Evolutionary conservation across 1,140 invertebrate species (phyloP).

Genomic region (Drosophila pseudoobscura): DNA sequence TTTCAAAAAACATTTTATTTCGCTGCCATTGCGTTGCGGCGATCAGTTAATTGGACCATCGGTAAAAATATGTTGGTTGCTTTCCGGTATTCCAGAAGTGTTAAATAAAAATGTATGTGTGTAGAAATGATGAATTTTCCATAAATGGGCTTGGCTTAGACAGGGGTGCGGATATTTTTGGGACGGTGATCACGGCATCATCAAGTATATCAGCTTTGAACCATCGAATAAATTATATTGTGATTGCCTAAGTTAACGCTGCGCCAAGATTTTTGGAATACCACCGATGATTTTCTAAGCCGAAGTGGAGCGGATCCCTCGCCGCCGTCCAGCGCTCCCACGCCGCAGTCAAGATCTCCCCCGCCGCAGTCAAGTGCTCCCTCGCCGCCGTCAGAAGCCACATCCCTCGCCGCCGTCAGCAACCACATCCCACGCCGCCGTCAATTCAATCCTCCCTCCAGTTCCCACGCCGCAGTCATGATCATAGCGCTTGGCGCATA

Average conservation of each 20-base stretch:
- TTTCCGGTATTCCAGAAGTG: conserved; percentile 78
- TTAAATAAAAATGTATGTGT: conserved; percentile 32
- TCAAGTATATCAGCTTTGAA: conserved; percentile 76
- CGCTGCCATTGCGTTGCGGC: conserved; percentile 13
- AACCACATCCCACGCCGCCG: conserved; percentile 54
- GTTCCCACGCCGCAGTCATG: conserved; percentile 65
- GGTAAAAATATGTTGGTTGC: conserved; percentile 35
- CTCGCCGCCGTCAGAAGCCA: conserved; percentile 45
- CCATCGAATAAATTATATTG: conserved; percentile 24
- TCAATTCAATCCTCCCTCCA: conserved; percentile 42
- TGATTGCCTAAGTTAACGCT: conserved; percentile 1
- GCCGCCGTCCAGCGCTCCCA: conserved; percentile 42
- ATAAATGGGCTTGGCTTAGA: conserved; percentile 36
- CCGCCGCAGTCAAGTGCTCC: conserved; percentile 57
- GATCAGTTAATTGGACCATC: conserved; percentile 54
- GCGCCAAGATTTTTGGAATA: conserved; percentile 43
- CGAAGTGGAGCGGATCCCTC: conserved; percentile 36
- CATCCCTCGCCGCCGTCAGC: conserved; percentile 29
- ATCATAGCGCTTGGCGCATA: not conserved
- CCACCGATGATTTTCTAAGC: conserved; percentile 58
- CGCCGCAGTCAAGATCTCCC: conserved; percentile 47
- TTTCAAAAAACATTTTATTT: conserved; percentile 63
- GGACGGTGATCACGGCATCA: conserved; percentile 30
- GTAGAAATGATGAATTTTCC: conserved; percentile 62
- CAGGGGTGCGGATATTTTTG: conserved; percentile 55